Evolutionary conservation across 2,797 vertebrate genomes (phyloP), one percentile per base, ranked within the genome.

Genomic region (Arctocebus calabarensis): DNA sequence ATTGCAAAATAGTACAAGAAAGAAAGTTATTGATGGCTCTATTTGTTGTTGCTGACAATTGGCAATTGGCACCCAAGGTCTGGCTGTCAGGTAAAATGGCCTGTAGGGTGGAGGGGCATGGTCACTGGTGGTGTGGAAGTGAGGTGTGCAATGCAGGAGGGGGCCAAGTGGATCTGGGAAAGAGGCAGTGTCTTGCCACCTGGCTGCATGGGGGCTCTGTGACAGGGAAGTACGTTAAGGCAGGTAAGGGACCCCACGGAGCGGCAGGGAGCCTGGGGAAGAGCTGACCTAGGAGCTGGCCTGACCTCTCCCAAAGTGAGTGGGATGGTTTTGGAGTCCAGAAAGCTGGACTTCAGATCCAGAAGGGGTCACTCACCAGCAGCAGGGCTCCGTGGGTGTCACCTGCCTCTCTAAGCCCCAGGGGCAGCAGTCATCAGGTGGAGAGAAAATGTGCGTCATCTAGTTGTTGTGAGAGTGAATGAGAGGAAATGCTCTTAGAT

Each of bases 101-200:
- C 73, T 32, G 2, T 6, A 2, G 48, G 43, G n/a, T 34, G 14
- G 2, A 45, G 2, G 27, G 4, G 5, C 22, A 10, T 8, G 25
- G 14, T 25, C 64, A 12, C 10, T 1, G 27, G 29, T 8, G 6
- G 4, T 20, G 16, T 5, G 43, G 23, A 13, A 48, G 11, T 17
- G 19, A 55, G 43, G 43, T 0, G 43, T 73, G 22, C 2, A 52
- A 6, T 8, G 37, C 40, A 23, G 48, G 3, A 61, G 4, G 27
- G 61, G 62, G 0, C 14, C 45, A 0, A 25, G 40, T 37, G 57
- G 20, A 14, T 78, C 40, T 84, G 52, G 74, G 94, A 71, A 68
- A 17, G 43, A 45, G 48, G 11, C 22, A 5, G 19, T 2, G 16
- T 19, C 25, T 79, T 0, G 0, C 3, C 40, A 37, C 52, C 3